These are phyloP conservation scores for Melinaea marsaeus DNA, from an alignment of 2,888 invertebrate species.

Conservation along the genomic window DNA sequence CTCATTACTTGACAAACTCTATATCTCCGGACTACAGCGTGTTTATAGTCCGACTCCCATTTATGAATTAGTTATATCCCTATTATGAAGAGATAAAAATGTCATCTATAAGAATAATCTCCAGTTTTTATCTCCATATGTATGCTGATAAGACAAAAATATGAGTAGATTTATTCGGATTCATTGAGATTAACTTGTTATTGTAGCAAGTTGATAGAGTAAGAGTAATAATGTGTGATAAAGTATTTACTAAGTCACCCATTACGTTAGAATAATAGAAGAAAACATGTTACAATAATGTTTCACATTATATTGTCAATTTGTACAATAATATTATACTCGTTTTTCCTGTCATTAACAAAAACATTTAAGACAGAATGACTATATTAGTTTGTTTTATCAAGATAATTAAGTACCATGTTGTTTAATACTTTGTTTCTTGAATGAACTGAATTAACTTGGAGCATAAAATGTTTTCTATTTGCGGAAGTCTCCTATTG, in stretches of 20 bases:
- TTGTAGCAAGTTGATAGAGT: slow-evolving; percentile 34
- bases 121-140: no score
- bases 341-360: slow-evolving; percentile 15
- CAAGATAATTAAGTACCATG: not conserved
- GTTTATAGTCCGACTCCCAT: no score
- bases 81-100: no score
- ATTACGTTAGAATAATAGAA: no score
- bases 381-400: slow-evolving; percentile 1
- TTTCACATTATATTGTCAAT: slow-evolving; percentile 10
- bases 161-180: no score
- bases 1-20: no score
- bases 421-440: not conserved
- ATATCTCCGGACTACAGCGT: no score
- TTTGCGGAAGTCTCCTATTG: no score
- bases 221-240: slow-evolving; percentile 32
- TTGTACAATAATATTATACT: slow-evolving; percentile 14
- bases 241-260: slow-evolving; percentile 24
- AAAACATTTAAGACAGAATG: slow-evolving; percentile 15
- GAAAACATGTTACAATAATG: not conserved
- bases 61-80: no score
- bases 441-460: not conserved
- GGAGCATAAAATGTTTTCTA: not conserved
- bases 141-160: no score
- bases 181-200: slow-evolving; percentile 57
- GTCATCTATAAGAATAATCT: no score